Evolutionary conservation across 2,888 invertebrate genomes (phyloP).

Genomic region (Oegoconia quadripuncta): DNA sequence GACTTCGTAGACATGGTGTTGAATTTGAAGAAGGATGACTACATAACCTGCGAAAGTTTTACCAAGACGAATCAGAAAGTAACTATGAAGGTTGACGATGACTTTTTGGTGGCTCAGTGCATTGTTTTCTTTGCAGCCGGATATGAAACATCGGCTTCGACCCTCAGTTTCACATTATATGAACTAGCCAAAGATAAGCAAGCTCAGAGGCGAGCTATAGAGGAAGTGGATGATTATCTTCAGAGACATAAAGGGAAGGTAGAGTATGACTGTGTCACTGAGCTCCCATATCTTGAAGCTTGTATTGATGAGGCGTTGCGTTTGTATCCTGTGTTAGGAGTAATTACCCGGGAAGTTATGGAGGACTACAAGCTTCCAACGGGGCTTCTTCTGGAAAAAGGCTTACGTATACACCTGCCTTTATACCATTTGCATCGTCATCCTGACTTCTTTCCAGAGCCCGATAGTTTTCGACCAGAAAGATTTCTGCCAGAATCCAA

Average conservation of each 20-base stretch:
- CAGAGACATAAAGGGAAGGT: slow-evolving; percentile 8
- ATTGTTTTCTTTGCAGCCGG: slow-evolving; percentile 65
- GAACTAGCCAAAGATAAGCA: slow-evolving; percentile 42
- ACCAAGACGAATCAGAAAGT: slow-evolving; percentile 16
- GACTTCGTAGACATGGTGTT: slow-evolving; percentile 26
- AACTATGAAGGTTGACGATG: slow-evolving; percentile 43
- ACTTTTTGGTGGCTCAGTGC: slow-evolving; percentile 72
- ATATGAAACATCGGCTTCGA: slow-evolving; percentile 46
- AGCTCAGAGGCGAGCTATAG: slow-evolving; percentile 29
- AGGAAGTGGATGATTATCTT: slow-evolving; percentile 31
- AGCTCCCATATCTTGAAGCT: slow-evolving; percentile 39
- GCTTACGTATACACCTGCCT: slow-evolving; percentile 4
- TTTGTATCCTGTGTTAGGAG: slow-evolving; percentile 47
- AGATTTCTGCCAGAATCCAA: slow-evolving; percentile 44
- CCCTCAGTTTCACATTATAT: slow-evolving; percentile 34
- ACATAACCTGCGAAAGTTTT: slow-evolving; percentile 34
- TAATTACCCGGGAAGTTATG: slow-evolving; percentile 38
- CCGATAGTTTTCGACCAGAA: slow-evolving; percentile 33
- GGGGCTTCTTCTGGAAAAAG: neutral
- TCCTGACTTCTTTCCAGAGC: slow-evolving; percentile 3
- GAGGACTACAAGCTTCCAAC: slow-evolving; percentile 23
- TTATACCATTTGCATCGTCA: slow-evolving; percentile 25
- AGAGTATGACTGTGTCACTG: slow-evolving; percentile 39
- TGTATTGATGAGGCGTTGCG: slow-evolving; percentile 45
- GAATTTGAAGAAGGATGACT: slow-evolving; percentile 22